Conservation (phyloP, 2,797 vertebrate genomes). For the Acipenser transmontanus region DNA sequence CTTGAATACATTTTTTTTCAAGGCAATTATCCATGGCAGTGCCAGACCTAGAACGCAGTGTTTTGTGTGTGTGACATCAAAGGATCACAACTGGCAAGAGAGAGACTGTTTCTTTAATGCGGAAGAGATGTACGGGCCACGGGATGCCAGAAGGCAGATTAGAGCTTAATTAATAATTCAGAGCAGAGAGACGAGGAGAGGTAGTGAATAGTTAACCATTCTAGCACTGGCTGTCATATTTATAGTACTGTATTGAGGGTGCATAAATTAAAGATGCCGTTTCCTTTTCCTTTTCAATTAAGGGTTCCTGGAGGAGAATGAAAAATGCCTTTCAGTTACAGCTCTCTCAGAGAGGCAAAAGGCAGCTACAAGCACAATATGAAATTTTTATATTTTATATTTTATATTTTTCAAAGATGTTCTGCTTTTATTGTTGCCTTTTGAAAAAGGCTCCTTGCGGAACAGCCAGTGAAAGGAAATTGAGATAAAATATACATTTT, state of each 20-base stretch:
- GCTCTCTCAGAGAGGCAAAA: slow-evolving; percentile 1
- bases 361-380: too few species aligned
- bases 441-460: too few species aligned
- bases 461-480: too few species aligned
- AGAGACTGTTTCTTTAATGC: slow-evolving; percentile 34
- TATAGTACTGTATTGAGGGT: slow-evolving; percentile 13
- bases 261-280: slow-evolving; percentile 12
- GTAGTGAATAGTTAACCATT: slow-evolving; percentile 33
- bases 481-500: too few species aligned
- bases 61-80: slow-evolving; percentile 45
- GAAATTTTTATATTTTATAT: too few species aligned
- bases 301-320: neutral
- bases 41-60: slow-evolving; percentile 49
- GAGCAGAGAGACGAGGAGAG: slow-evolving; percentile 16
- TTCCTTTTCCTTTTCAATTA: slow-evolving; percentile 16
- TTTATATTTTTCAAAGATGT: too few species aligned
- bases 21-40: slow-evolving; percentile 36
- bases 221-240: slow-evolving; percentile 6
- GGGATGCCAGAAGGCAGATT: slow-evolving; percentile 38
- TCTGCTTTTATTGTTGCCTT: too few species aligned
- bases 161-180: slow-evolving; percentile 42
- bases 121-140: slow-evolving; percentile 29
- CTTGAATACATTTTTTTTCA: slow-evolving; percentile 43
- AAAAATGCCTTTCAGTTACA: slow-evolving; percentile 10
- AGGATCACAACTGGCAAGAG: slow-evolving; percentile 17